These are phyloP conservation scores for Hyperopisus bebe DNA, from an alignment of 2,113 vertebrate species.

Conservation along the genomic window DNA sequence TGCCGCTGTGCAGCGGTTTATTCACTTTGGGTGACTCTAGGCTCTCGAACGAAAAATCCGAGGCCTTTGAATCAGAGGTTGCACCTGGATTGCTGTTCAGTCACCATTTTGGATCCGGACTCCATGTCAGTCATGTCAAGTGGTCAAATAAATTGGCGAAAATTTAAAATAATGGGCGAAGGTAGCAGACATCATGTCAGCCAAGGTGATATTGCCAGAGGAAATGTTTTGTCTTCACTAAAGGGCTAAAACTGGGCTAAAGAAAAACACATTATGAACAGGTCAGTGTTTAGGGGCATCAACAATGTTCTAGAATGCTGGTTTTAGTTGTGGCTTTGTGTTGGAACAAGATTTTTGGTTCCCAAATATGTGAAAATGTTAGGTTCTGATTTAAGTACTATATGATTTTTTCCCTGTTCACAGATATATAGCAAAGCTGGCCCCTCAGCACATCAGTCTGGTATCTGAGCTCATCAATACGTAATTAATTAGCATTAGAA, in stretches of 20 bases:
- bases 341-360: background rate
- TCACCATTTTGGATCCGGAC: background rate
- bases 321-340: background rate
- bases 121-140: background rate
- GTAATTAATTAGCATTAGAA: background rate
- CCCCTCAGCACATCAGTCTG: background rate
- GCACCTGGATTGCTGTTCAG: background rate
- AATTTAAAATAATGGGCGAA: background rate
- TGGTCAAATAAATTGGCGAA: background rate
- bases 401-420: background rate
- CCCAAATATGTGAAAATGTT: background rate
- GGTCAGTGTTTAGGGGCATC: background rate
- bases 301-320: background rate
- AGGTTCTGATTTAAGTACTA: background rate
- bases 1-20: background rate
- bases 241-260: background rate
- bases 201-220: background rate
- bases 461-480: background rate
- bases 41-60: background rate
- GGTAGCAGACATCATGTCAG: background rate
- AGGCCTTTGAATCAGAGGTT: background rate
- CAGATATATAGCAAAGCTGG: background rate
- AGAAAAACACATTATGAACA: background rate
- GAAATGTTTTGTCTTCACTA: background rate
- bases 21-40: background rate